phyloP scores from a whole-genome alignment of 2,888 invertebrate genomes.

The Scelioninae gen. 2 region DNA sequence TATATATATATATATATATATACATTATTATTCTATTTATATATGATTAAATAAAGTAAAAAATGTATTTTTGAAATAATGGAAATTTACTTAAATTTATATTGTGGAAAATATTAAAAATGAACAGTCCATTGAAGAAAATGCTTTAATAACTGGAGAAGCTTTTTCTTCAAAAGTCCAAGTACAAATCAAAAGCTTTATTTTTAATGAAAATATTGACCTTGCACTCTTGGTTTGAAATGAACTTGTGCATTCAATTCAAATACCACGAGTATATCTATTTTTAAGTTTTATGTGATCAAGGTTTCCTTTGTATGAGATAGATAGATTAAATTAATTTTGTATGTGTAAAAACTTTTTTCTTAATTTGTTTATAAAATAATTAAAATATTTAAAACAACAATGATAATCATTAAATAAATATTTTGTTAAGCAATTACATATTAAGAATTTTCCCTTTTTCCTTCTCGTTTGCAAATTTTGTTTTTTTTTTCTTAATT shows the following conservation, averaged over 20 bases:
- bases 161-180: constrained; percentile 24
- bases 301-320: constrained; percentile 59
- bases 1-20: constrained; percentile 43
- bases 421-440: too few species aligned
- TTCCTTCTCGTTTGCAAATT: too few species aligned
- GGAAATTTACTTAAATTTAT: too few species aligned
- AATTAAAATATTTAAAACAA: too few species aligned
- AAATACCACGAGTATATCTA: constrained; percentile 60
- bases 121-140: constrained; percentile 1
- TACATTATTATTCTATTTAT: too few species aligned
- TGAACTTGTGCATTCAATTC: constrained; percentile 61
- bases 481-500: too few species aligned
- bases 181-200: constrained; percentile 29
- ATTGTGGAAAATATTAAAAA: too few species aligned
- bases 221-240: constrained; percentile 60
- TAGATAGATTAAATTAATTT: constrained; percentile 26
- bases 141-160: neutral
- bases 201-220: constrained; percentile 58
- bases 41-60: constrained; percentile 14
- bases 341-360: too few species aligned
- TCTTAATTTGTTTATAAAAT: too few species aligned
- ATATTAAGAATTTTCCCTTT: too few species aligned
- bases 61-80: too few species aligned
- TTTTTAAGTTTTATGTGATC: constrained; percentile 62
- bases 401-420: too few species aligned